Conservation (phyloP, 2,888 invertebrate species). For the Formica aserva region DNA sequence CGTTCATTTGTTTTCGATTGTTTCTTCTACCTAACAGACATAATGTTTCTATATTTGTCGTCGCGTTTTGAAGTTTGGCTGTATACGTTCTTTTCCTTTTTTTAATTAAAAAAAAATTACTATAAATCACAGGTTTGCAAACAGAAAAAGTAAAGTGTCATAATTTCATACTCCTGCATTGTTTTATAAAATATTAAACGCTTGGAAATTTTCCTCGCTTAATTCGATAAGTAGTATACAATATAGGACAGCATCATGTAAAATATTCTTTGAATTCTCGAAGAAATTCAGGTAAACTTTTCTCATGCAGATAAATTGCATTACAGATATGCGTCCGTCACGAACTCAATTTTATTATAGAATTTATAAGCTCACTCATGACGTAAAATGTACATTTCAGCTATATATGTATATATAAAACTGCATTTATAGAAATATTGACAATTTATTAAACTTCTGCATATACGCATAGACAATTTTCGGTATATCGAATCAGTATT, state of each 20-base stretch:
- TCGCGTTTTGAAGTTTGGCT: conserved; percentile 49
- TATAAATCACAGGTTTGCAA: conserved; percentile 48
- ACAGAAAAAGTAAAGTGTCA: conserved; percentile 12
- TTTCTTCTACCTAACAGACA: conserved; percentile 43
- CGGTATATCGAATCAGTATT: background rate
- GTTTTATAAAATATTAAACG: conserved; percentile 39
- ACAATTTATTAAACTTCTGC: conserved; percentile 16
- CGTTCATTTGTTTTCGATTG: conserved; percentile 43
- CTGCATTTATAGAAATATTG: conserved; percentile 4
- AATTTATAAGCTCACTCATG: conserved; percentile 31
- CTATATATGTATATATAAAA: background rate
- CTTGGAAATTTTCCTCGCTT: conserved; percentile 52
- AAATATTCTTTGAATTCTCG: background rate
- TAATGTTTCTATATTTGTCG: conserved; percentile 40
- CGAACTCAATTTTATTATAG: conserved; percentile 10
- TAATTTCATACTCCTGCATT: conserved; percentile 33
- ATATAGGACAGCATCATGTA: background rate
- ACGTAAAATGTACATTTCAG: conserved; percentile 25
- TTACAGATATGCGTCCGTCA: background rate
- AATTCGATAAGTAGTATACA: conserved; percentile 2
- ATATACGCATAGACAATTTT: conserved; percentile 39
- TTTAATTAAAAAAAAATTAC: conserved; percentile 28
- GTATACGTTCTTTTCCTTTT: background rate
- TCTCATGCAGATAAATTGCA: background rate
- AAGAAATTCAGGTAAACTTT: background rate